Conservation (phyloP, 1,140 invertebrate genomes). For the Drosophila jambulina region DNA sequence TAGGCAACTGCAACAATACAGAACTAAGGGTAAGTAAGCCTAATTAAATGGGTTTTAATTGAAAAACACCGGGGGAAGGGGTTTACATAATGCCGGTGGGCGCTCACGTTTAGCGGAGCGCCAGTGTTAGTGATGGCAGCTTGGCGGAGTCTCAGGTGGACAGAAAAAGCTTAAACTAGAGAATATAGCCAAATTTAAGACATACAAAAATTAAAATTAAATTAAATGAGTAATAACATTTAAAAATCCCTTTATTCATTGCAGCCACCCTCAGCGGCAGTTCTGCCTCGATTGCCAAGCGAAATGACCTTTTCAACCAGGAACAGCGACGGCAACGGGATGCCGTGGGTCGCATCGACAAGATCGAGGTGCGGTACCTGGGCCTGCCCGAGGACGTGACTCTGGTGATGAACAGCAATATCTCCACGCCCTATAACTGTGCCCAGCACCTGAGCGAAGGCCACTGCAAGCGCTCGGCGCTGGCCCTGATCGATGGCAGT, state of each 20-base stretch:
- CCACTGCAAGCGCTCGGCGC: conserved; percentile 89
- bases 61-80: conserved; percentile 2
- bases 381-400: conserved; percentile 90
- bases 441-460: conserved; percentile 93
- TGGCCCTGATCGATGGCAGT: conserved; percentile 92
- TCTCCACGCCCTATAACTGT: conserved; percentile 97
- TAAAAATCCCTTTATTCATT: not conserved
- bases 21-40: conserved; percentile 43
- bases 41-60: not conserved
- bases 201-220: too few species aligned
- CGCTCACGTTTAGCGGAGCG: not conserved
- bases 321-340: conserved; percentile 91
- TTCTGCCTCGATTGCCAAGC: conserved; percentile 80
- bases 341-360: conserved; percentile 93
- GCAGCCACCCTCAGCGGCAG: conserved; percentile 37
- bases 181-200: not conserved
- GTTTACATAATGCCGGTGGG: conserved; percentile 60
- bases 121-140: conserved; percentile 3
- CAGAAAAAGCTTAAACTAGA: conserved; percentile 10
- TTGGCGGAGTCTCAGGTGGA: not conserved
- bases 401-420: conserved; percentile 95
- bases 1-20: conserved; percentile 55
- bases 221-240: not conserved
- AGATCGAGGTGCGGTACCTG: conserved; percentile 94
- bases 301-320: conserved; percentile 91